These are phyloP conservation scores for Phortica okadai DNA, from an alignment of 2,888 invertebrate genomes.

Conservation along the genomic window DNA sequence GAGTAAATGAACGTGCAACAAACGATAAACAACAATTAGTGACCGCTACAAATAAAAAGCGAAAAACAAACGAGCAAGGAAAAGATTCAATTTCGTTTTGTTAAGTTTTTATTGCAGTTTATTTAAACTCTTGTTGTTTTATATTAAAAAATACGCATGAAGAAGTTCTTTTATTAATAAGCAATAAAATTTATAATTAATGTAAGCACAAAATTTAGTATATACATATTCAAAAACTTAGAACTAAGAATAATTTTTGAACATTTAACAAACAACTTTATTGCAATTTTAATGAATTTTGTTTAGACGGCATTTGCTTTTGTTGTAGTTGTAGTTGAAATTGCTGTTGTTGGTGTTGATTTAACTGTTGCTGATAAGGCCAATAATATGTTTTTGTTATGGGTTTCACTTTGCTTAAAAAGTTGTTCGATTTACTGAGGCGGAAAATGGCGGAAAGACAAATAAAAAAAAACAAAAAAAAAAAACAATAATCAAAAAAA, in stretches of 20 bases:
- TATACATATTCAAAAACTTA: slow-evolving; percentile 23
- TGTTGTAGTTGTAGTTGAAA: slow-evolving; percentile 36
- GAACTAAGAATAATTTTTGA: background rate
- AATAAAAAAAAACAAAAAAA: background rate
- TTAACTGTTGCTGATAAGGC: slow-evolving; percentile 47
- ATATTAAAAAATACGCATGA: background rate
- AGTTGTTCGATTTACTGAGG: slow-evolving; percentile 47
- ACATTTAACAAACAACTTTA: slow-evolving; percentile 41
- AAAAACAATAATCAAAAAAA: background rate
- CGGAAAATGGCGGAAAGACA: background rate
- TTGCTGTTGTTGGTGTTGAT: slow-evolving; percentile 35
- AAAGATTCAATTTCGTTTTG: background rate
- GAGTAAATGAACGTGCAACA: too few species aligned
- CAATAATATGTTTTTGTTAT: slow-evolving; percentile 57
- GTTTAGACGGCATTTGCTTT: slow-evolving; percentile 34
- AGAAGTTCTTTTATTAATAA: slow-evolving; percentile 4
- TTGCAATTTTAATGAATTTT: background rate
- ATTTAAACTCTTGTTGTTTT: slow-evolving; percentile 5
- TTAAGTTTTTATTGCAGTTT: background rate
- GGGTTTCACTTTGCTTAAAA: slow-evolving; percentile 53
- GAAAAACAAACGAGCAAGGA: background rate
- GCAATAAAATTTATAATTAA: background rate
- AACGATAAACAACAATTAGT: too few species aligned
- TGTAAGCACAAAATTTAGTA: slow-evolving; percentile 29
- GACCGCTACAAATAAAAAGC: too few species aligned